Conservation (phyloP, 2,888 invertebrate genomes). For the Agrochola macilenta region DNA sequence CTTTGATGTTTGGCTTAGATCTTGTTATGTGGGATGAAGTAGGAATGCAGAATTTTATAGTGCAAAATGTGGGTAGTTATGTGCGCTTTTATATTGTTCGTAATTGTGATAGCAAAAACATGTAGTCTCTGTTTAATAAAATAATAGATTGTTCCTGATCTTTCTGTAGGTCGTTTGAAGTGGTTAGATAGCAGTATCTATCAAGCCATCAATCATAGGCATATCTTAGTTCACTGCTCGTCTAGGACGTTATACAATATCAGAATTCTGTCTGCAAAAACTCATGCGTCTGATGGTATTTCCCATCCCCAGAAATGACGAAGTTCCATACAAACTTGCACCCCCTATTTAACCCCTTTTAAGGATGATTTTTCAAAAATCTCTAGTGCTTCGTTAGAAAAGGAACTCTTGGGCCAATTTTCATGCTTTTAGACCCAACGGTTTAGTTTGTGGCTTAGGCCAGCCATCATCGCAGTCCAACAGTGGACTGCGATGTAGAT, state of each 20-base stretch:
- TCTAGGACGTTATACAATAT: background rate
- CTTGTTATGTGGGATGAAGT: constrained; percentile 42
- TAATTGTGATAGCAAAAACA: background rate
- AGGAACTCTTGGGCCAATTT: background rate
- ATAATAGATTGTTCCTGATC: background rate
- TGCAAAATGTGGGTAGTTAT: constrained; percentile 16
- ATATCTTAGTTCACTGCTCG: no score
- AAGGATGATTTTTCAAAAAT: background rate
- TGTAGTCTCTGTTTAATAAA: background rate
- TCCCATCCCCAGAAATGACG: background rate
- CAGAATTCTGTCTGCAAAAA: background rate
- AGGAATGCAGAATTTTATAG: constrained; percentile 4
- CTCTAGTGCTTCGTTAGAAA: background rate
- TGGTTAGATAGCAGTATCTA: background rate
- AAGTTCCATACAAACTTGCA: background rate
- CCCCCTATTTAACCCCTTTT: background rate
- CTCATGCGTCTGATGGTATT: background rate
- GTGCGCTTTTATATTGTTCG: constrained; percentile 4
- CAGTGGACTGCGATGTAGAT: background rate
- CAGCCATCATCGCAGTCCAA: no score
- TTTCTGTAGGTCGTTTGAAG: background rate
- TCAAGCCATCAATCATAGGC: background rate
- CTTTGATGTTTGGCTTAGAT: constrained; percentile 56
- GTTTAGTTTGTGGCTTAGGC: no score
- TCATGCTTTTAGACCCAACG: background rate